Conservation (phyloP, 2,113 vertebrate genomes). For the Irena cyanogastra region DNA sequence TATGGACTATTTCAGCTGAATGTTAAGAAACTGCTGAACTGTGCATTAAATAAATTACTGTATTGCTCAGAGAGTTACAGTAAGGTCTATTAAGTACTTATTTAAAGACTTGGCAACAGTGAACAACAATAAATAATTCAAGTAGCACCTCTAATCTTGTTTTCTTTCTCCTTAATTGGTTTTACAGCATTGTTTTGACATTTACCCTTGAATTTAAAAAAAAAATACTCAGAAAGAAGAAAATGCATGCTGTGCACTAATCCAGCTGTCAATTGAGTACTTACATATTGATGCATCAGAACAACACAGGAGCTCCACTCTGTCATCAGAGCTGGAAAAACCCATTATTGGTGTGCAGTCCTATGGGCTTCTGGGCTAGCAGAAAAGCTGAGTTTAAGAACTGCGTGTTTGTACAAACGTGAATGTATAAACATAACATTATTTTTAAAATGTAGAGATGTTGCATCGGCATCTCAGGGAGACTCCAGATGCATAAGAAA, state of each 20-base stretch:
- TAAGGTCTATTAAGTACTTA: slow-evolving; percentile 61
- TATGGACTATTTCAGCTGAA: background rate
- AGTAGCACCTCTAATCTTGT: slow-evolving; percentile 62
- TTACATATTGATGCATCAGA: slow-evolving; percentile 15
- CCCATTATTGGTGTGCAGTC: background rate
- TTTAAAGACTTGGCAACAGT: slow-evolving; percentile 58
- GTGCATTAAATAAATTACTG: slow-evolving; percentile 50
- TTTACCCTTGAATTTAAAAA: slow-evolving; percentile 63
- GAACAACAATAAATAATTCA: slow-evolving; percentile 69
- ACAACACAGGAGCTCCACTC: background rate
- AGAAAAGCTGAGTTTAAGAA: background rate
- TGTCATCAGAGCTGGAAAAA: background rate
- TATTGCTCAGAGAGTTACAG: slow-evolving; percentile 49
- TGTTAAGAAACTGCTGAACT: slow-evolving; percentile 38
- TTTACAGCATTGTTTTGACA: slow-evolving; percentile 69
- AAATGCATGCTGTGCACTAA: slow-evolving; percentile 49
- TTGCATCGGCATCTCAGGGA: background rate
- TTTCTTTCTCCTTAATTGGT: slow-evolving; percentile 66
- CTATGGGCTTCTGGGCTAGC: background rate
- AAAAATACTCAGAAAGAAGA: slow-evolving; percentile 31
- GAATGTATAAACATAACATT: background rate
- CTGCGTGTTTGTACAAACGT: background rate
- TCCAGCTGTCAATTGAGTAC: slow-evolving; percentile 27
- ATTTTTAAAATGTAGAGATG: background rate
- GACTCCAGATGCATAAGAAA: background rate